These are phyloP conservation scores for Drosophila koepferae DNA, from an alignment of 2,888 invertebrate species.

Conservation along the genomic window DNA sequence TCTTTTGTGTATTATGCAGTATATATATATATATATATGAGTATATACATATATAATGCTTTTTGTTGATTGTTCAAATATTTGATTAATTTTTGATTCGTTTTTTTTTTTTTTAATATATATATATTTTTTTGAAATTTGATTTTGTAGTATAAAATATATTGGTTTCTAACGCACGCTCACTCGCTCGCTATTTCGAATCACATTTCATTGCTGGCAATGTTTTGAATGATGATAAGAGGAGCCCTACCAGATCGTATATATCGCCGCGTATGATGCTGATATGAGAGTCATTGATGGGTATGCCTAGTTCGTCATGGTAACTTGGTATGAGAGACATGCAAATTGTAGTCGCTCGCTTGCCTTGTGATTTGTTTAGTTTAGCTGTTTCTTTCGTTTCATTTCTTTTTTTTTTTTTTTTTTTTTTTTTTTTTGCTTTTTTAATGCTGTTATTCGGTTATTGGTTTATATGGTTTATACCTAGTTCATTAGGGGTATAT, in stretches of 20 bases:
- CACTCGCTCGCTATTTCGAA: conserved; percentile 54
- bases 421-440: conserved; percentile 6
- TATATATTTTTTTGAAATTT: conserved; percentile 2
- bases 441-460: conserved; percentile 4
- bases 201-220: conserved; percentile 28
- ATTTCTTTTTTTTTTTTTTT: background rate
- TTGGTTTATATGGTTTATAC: conserved; percentile 7
- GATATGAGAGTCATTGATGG: conserved; percentile 31
- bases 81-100: conserved; percentile 24
- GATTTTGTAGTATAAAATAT: background rate
- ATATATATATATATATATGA: background rate
- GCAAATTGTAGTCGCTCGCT: conserved; percentile 43
- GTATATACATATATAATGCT: conserved; percentile 1
- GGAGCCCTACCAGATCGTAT: conserved; percentile 16
- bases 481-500: conserved; percentile 2
- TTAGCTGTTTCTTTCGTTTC: conserved; percentile 9
- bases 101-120: conserved; percentile 1
- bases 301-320: conserved; percentile 6
- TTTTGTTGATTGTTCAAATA: conserved; percentile 31
- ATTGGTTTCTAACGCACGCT: conserved; percentile 37
- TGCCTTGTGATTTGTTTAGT: conserved; percentile 5
- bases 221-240: conserved; percentile 21
- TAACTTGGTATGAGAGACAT: conserved; percentile 34
- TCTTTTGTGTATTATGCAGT: conserved; percentile 35
- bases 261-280: conserved; percentile 23